These are phyloP conservation scores for Mythimna loreyi DNA, from an alignment of 2,888 invertebrate genomes.

Conservation along the genomic window DNA sequence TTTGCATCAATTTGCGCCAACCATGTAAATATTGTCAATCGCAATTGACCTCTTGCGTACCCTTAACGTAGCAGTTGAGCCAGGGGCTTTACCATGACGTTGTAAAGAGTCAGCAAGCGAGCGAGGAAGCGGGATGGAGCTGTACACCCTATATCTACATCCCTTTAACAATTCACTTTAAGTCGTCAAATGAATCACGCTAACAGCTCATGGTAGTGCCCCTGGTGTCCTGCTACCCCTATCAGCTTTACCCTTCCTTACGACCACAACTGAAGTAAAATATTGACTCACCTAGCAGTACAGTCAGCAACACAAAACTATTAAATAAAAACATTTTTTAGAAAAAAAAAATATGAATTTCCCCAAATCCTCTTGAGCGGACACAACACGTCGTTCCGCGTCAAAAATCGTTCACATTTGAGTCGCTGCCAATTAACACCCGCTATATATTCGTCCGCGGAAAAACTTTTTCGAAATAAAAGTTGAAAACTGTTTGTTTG, in stretches of 20 bases:
- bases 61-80: no score
- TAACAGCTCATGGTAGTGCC: no score
- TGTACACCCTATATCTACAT: no score
- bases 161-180: no score
- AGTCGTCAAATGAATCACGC: no score
- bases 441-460: constrained; percentile 53
- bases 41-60: no score
- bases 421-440: constrained; percentile 49
- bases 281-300: constrained; percentile 50
- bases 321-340: constrained; percentile 43
- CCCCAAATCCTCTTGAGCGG: constrained; percentile 10
- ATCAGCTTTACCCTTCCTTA: background rate
- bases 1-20: no score
- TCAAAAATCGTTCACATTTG: constrained; percentile 40
- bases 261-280: background rate
- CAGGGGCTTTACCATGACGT: no score
- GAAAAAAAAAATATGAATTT: constrained; percentile 9
- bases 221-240: background rate
- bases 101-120: no score
- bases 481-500: constrained; percentile 34
- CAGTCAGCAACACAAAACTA: constrained; percentile 29
- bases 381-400: constrained; percentile 54
- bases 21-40: no score
- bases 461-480: constrained; percentile 24
- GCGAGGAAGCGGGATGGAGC: no score